These are phyloP conservation scores for Scotopteryx bipunctaria DNA, from an alignment of 2,888 invertebrate genomes.

Conservation along the genomic window DNA sequence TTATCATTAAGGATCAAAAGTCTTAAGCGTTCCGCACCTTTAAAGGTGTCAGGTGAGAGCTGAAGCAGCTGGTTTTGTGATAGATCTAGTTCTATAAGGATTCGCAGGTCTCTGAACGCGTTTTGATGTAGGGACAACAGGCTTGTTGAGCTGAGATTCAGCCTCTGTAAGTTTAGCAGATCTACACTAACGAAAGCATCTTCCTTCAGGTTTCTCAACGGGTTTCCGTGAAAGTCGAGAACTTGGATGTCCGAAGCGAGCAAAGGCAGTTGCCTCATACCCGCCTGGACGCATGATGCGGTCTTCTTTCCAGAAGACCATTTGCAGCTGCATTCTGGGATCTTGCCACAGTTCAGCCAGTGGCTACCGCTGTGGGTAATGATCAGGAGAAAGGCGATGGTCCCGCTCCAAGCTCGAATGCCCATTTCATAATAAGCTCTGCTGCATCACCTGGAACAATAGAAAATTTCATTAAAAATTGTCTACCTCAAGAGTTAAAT, in stretches of 20 bases:
- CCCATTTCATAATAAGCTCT: slow-evolving; percentile 67
- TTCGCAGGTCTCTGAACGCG: slow-evolving; percentile 92
- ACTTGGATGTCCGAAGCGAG: slow-evolving; percentile 83
- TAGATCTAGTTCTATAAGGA: slow-evolving; percentile 93
- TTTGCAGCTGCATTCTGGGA: slow-evolving; percentile 91
- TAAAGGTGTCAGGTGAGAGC: slow-evolving; percentile 91
- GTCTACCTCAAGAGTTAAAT: not conserved
- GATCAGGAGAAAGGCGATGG: slow-evolving; percentile 58
- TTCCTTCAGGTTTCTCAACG: slow-evolving; percentile 87
- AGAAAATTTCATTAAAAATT: not conserved
- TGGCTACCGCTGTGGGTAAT: slow-evolving; percentile 78
- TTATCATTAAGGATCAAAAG: slow-evolving; percentile 92
- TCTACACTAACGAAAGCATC: slow-evolving; percentile 91
- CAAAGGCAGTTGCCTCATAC: slow-evolving; percentile 87
- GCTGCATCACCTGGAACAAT: slow-evolving; percentile 61
- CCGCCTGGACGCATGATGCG: slow-evolving; percentile 91
- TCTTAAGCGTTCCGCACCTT: slow-evolving; percentile 91
- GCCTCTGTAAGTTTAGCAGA: slow-evolving; percentile 91
- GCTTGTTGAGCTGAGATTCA: slow-evolving; percentile 90
- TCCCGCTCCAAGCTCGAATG: slow-evolving; percentile 64
- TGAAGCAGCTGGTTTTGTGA: slow-evolving; percentile 90
- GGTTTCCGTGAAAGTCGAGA: slow-evolving; percentile 91
- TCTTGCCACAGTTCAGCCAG: slow-evolving; percentile 92
- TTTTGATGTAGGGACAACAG: slow-evolving; percentile 89
- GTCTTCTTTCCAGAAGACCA: slow-evolving; percentile 96